Evolutionary conservation across 2,888 invertebrate species (phyloP), one percentile per base, ranked within the genome.

Genomic region (Linnaemya vulpina): DNA sequence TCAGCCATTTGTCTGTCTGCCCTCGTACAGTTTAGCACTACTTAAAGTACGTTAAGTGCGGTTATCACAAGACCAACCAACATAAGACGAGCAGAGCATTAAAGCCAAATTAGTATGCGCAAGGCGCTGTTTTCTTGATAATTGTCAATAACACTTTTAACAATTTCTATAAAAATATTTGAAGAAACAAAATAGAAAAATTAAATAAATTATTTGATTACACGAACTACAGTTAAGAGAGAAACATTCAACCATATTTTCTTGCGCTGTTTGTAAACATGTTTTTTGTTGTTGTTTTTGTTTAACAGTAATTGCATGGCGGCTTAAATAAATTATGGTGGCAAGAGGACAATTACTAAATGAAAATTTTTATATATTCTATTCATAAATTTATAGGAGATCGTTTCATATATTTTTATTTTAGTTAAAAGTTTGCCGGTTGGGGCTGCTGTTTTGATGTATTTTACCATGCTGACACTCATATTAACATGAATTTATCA

Each of bases 71-170:
- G 58, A 46, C 22, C 70, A 10, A 46, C 22, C 70, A 10, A 38
- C 67, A 62, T 49, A 55, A 46, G 51, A n/a, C 46, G 38, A 38
- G 38, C 2, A 2, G 46, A 46, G 46, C 7, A 80, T 62, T 63
- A 53, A 46, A 74, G 30, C 10, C 71, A 11, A 75, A 84, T 84
- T 84, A 84, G 79, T 84, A 84, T 84, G 75, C 84, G 71, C 49
- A 76, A 80, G 79, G 84, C 71, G 84, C 68, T 70, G 25, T 76
- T 71, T 84, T 76, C 84, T 76, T 84, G 75, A 80, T 84, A 80
- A 84, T 84, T 84, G 75, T 76, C 71, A 75, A 58, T 71, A 76
- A 63, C 78, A 75, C 51, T 80, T 73, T 73, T 49, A 73, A 73
- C 58, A 65, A 71, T 65, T 84, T 73, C 79, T 76, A 58, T 74